Evolutionary conservation across 2,113 vertebrate species (phyloP), one percentile per base, ranked within the genome.

Genomic region (Orientallactaga bullata): DNA sequence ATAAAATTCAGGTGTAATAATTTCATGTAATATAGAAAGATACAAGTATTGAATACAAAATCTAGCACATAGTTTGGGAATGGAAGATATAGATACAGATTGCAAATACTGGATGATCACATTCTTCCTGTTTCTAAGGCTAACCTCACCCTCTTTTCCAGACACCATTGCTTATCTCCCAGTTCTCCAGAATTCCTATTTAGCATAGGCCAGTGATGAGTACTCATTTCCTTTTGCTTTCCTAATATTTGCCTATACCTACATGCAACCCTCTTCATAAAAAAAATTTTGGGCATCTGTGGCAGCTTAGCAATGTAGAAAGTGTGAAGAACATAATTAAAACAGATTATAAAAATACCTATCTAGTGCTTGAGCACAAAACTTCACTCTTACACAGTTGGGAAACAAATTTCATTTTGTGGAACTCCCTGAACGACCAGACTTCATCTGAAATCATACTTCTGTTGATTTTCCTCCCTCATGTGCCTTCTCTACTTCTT

Each of bases 401-500:
- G n/a, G n/a, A n/a, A n/a, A 13, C 18, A 63, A 51, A n/a, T n/a
- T 65, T 85, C 63, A 42, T 18, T 79, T 21, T n/a, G 2, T 6
- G 37, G 21, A 88, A 3, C 5, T 60, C 11, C n/a, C 32, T 58
- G 7, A 55, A 65, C 15, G 35, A 21, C 20, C 6, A 69, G 3
- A 5, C 35, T 77, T 55, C 55, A 30, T 5, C 21, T 63, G 15
- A 91, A 88, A 73, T 73, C 60, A 21, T 12, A 69, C 24, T 39
- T 78, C 37, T 9, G 72, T 21, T 39, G 65, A 60, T 17, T 11
- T 89, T 74, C 2, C 0, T 71, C 21, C 16, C 11, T 77, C 10
- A 15, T 15, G 12, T 0, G 51, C 3, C 17, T 42, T 35, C 5
- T 24, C 16, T 12, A 51, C 5, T 37, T 73, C 2, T 9, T 58